Conservation (phyloP, 64 coral and sea anemone genomes). For the Acropora tenuis region DNA sequence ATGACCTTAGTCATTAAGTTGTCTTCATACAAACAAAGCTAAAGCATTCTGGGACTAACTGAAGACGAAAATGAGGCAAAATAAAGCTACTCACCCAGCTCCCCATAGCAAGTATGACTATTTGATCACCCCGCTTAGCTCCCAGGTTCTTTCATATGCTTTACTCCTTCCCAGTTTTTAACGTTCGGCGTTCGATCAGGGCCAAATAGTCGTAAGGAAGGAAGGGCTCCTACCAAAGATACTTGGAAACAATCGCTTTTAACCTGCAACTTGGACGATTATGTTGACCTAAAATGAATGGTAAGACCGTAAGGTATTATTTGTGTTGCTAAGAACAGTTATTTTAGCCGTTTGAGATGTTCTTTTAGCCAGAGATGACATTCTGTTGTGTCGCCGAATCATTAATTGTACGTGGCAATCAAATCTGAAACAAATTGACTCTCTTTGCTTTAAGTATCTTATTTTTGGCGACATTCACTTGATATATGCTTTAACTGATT, state of each 20-base stretch:
- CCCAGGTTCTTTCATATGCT: too few species aligned
- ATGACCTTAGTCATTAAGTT: background rate
- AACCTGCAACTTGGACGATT: conserved; percentile 33
- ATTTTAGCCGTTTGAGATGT: background rate
- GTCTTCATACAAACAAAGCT: too few species aligned
- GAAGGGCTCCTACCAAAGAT: background rate
- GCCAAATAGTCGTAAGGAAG: background rate
- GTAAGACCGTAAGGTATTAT: conserved; percentile 40
- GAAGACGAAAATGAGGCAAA: background rate
- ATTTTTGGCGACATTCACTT: background rate
- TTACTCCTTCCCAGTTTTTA: background rate
- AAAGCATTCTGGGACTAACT: too few species aligned
- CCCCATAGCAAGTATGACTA: background rate
- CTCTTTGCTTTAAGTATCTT: background rate
- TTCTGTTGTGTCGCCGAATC: background rate
- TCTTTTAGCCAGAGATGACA: background rate
- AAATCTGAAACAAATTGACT: background rate
- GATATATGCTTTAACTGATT: background rate
- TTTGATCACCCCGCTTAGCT: too few species aligned
- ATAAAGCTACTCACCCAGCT: background rate
- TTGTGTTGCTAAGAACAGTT: background rate
- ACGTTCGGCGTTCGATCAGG: background rate
- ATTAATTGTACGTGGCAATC: background rate
- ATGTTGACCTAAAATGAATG: conserved; percentile 96
- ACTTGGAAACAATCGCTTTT: background rate